A percentile compares a stretch with the other conserved stretches of the same genome.
Evolutionary conservation across 2,888 invertebrate genomes (phyloP).

Genomic region (Tromatobia lineatoria): DNA sequence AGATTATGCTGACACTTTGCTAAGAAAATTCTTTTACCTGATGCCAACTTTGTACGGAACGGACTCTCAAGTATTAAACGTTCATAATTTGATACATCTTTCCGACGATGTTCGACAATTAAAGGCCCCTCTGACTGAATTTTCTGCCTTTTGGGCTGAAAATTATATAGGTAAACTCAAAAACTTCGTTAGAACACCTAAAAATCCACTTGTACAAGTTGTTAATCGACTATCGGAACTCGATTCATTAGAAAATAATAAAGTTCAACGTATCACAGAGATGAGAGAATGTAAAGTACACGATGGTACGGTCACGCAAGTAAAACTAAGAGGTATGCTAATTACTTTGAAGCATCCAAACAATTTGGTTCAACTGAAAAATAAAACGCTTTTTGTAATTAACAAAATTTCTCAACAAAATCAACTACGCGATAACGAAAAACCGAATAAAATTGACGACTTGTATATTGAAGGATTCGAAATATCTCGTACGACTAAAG

Average conservation of each 20-base stretch:
- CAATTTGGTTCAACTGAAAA: too few relatives aligned
- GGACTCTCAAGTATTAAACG: conserved; percentile 56
- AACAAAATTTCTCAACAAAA: neutral
- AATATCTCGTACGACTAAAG: conserved; percentile 1
- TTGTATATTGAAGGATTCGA: conserved; percentile 1
- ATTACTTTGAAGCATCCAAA: too few relatives aligned
- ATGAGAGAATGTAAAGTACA: too few relatives aligned
- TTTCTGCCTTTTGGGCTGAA: conserved; percentile 39
- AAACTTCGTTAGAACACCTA: conserved; percentile 5
- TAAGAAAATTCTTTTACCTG: conserved; percentile 42
- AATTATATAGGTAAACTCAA: conserved; percentile 30
- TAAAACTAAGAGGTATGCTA: too few relatives aligned
- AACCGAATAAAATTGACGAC: too few relatives aligned
- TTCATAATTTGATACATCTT: conserved; percentile 64
- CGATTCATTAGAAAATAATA: neutral
- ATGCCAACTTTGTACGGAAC: conserved; percentile 19
- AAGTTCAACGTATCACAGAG: too few relatives aligned
- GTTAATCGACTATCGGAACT: conserved; percentile 18
- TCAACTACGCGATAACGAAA: neutral
- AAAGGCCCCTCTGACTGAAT: conserved; percentile 17
- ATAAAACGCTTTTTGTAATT: too few relatives aligned
- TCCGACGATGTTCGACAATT: conserved; percentile 53
- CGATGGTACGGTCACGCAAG: too few relatives aligned
- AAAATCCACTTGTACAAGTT: conserved; percentile 37
- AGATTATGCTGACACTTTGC: conserved; percentile 11